These are phyloP conservation scores for Picus viridis DNA, from an alignment of 2,797 vertebrate species.

Conservation along the genomic window DNA sequence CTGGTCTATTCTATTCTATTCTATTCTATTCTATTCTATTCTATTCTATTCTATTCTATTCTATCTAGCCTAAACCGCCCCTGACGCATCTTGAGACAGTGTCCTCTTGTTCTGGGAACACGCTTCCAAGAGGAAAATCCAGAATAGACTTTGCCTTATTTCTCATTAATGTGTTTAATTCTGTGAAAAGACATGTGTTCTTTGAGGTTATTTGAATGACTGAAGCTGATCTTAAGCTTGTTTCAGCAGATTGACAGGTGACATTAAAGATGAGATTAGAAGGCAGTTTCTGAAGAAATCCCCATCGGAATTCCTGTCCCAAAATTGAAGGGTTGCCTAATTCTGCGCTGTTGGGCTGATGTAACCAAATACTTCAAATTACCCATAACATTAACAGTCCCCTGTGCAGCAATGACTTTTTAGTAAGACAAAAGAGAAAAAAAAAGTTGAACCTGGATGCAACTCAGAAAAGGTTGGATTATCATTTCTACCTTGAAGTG, in stretches of 20 bases:
- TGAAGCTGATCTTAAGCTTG: background rate
- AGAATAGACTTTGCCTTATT: background rate
- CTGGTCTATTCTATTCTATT: no score
- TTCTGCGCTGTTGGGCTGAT: background rate
- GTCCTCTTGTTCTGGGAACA: background rate
- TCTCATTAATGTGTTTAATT: background rate
- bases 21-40: no score
- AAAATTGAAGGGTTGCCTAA: background rate
- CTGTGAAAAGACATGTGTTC: background rate
- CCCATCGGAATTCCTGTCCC: background rate
- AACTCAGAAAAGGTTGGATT: background rate
- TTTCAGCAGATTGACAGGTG: background rate
- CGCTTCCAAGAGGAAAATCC: background rate
- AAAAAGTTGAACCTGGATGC: background rate
- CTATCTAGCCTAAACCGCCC: no score
- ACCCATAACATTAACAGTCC: background rate
- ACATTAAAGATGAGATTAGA: background rate
- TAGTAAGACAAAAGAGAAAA: background rate
- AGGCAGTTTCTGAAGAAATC: background rate
- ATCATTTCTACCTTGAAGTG: background rate
- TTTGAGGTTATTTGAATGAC: background rate
- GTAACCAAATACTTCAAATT: background rate
- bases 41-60: no score
- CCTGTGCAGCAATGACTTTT: background rate
- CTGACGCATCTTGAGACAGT: no score